Evolutionary conservation across 2,888 invertebrate species (phyloP).

Genomic region (Melanotus villosus): DNA sequence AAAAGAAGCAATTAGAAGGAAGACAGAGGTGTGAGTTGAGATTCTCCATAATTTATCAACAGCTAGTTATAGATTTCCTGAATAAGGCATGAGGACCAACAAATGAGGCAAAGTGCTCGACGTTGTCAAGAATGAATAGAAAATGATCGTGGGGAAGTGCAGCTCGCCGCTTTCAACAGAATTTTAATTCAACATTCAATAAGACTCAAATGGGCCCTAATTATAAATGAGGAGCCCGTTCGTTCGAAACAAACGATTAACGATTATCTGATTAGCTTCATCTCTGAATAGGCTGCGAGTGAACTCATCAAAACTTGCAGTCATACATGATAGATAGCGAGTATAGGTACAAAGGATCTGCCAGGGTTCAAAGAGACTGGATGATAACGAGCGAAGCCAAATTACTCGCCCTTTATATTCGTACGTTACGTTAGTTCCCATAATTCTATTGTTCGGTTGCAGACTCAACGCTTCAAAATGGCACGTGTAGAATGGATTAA

Average conservation of each 20-base stretch:
- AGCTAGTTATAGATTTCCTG: conserved; percentile 65
- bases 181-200: conserved; percentile 57
- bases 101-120: conserved; percentile 62
- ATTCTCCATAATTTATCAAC: conserved; percentile 64
- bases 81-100: conserved; percentile 66
- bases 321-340: conserved; percentile 55
- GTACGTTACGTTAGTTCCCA: conserved; percentile 60
- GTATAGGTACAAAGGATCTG: conserved; percentile 57
- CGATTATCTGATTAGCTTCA: conserved; percentile 59
- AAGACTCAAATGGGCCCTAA: conserved; percentile 52
- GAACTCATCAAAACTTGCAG: conserved; percentile 56
- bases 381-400: conserved; percentile 64
- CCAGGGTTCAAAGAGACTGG: conserved; percentile 62
- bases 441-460: conserved; percentile 61
- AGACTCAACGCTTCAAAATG: conserved; percentile 45
- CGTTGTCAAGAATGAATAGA: conserved; percentile 63
- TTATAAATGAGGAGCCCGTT: conserved; percentile 56
- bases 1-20: conserved; percentile 57
- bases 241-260: conserved; percentile 56
- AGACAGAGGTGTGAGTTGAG: conserved; percentile 59
- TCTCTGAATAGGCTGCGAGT: conserved; percentile 48
- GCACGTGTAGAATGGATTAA: conserved; percentile 47
- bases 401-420: conserved; percentile 64
- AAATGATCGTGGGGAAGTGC: conserved; percentile 64
- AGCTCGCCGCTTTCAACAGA: conserved; percentile 54